Evolutionary conservation across 2,113 vertebrate species (phyloP).

Genomic region (Illadopsis cleaveri): DNA sequence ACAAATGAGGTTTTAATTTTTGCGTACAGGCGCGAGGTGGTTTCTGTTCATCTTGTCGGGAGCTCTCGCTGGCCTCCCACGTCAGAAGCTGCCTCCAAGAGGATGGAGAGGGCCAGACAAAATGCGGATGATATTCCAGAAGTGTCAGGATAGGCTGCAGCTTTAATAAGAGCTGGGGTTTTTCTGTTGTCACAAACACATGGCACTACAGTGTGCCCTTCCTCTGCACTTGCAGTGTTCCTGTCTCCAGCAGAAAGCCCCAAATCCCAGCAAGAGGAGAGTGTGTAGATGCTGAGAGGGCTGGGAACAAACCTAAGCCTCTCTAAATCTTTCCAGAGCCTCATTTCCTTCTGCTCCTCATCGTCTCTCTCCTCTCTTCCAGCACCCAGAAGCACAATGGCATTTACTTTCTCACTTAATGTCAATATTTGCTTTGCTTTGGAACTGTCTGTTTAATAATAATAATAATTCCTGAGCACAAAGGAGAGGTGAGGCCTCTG

Average conservation of each 20-base stretch:
- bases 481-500: not conserved
- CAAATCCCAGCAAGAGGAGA: not conserved
- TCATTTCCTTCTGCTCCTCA: not conserved
- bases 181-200: not conserved
- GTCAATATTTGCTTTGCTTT: slow-evolving; percentile 43
- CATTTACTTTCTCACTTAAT: slow-evolving; percentile 26
- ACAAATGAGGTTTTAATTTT: slow-evolving; percentile 52
- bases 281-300: not conserved
- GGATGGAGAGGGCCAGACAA: not conserved
- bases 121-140: not conserved
- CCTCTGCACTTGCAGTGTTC: not conserved
- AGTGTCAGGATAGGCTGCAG: not conserved
- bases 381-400: not conserved
- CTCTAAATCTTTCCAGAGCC: not conserved
- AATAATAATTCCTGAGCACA: not conserved
- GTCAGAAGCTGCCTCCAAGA: not conserved
- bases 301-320: not conserved
- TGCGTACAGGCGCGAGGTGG: not conserved
- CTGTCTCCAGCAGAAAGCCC: not conserved
- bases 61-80: not conserved
- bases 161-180: not conserved
- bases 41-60: not conserved
- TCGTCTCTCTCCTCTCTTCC: not conserved
- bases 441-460: not conserved
- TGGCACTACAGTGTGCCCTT: not conserved